These are phyloP conservation scores for Trichogramma dendrolimi DNA, from an alignment of 2,888 invertebrate species.

Conservation along the genomic window DNA sequence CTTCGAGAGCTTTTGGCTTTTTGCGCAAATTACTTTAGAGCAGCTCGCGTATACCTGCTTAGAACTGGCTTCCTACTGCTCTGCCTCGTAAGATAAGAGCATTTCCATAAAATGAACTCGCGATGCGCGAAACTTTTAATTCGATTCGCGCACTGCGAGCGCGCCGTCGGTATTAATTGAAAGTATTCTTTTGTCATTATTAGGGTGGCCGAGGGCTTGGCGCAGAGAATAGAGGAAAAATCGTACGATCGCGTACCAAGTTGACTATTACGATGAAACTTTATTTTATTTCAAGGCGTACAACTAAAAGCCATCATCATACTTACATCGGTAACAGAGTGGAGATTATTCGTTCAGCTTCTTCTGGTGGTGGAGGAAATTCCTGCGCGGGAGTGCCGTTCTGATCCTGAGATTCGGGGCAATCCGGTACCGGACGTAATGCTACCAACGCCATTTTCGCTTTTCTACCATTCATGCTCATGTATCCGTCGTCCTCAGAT, in stretches of 20 bases:
- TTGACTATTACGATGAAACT: too few species aligned
- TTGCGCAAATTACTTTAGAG: too few species aligned
- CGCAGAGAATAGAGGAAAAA: too few species aligned
- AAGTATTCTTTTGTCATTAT: not conserved
- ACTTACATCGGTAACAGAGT: conserved; percentile 71
- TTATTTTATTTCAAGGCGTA: too few species aligned
- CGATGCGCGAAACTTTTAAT: conserved; percentile 1
- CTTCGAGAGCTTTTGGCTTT: too few species aligned
- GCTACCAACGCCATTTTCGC: conserved; percentile 67
- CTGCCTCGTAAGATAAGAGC: too few species aligned
- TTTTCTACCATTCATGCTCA: conserved; percentile 86
- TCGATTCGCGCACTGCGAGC: not conserved
- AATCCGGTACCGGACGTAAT: conserved; percentile 60
- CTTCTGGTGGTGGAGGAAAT: conserved; percentile 73
- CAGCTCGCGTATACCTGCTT: too few species aligned
- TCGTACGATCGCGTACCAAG: too few species aligned
- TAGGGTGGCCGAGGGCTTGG: not conserved
- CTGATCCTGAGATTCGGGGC: conserved; percentile 54
- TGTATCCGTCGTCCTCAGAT: conserved; percentile 87
- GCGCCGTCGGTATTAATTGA: not conserved
- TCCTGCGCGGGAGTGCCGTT: conserved; percentile 54
- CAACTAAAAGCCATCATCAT: not conserved
- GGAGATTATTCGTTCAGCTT: conserved; percentile 72
- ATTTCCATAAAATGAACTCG: not conserved
- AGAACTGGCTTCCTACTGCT: too few species aligned